Evolutionary conservation across 2,888 invertebrate genomes (phyloP).

Genomic region (Drosophila ezoana): DNA sequence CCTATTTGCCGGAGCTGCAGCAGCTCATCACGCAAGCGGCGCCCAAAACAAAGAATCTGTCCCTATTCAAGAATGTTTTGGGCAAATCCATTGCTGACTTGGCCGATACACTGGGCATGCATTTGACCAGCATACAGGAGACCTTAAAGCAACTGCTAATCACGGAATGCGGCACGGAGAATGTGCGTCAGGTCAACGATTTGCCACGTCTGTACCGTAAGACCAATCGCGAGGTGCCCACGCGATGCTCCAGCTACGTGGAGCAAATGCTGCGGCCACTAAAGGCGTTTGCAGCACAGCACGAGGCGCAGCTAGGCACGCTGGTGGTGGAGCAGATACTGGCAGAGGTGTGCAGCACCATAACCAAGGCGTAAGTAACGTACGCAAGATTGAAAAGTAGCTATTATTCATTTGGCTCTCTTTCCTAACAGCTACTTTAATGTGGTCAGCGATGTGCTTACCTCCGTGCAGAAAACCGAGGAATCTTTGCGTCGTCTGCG

Average conservation of each 20-base stretch:
- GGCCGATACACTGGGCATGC: slow-evolving; percentile 55
- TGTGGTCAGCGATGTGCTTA: slow-evolving; percentile 94
- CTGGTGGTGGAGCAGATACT: slow-evolving; percentile 77
- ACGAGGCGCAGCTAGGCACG: slow-evolving; percentile 81
- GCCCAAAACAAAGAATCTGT: slow-evolving; percentile 46
- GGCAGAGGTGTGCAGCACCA: slow-evolving; percentile 84
- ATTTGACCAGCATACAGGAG: slow-evolving; percentile 84
- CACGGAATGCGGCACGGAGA: slow-evolving; percentile 89
- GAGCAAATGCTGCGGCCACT: slow-evolving; percentile 88
- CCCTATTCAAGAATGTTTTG: slow-evolving; percentile 65
- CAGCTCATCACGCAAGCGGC: slow-evolving; percentile 88
- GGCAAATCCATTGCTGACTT: slow-evolving; percentile 74
- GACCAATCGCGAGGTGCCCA: slow-evolving; percentile 95
- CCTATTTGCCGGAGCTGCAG: slow-evolving; percentile 82
- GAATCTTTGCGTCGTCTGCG: slow-evolving; percentile 96
- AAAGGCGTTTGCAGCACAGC: slow-evolving; percentile 83
- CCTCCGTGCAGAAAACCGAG: slow-evolving; percentile 97
- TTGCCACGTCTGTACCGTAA: slow-evolving; percentile 96
- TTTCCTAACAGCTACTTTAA: slow-evolving; percentile 87
- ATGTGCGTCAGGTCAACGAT: slow-evolving; percentile 94
- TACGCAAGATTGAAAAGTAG: neutral
- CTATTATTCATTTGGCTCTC: too few relatives aligned
- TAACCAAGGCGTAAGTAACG: slow-evolving; percentile 87
- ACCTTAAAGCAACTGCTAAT: slow-evolving; percentile 92
- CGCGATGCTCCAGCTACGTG: slow-evolving; percentile 92